These are phyloP conservation scores for Drosophila koepferae DNA, from an alignment of 2,888 invertebrate genomes.

Conservation along the genomic window DNA sequence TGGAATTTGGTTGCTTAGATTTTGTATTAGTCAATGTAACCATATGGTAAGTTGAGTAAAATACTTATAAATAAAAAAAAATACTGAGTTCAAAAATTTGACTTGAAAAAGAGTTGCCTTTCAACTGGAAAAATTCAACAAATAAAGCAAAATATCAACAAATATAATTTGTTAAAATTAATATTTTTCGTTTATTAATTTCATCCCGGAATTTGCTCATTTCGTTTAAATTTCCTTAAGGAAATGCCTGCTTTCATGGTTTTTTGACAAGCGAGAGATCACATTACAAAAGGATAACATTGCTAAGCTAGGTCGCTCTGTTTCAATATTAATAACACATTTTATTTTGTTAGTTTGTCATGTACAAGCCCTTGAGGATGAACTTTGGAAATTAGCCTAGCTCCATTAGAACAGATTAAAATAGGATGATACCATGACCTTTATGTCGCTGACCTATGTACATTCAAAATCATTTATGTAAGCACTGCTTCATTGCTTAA, in stretches of 20 bases:
- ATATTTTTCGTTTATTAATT: too few relatives aligned
- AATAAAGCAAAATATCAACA: too few relatives aligned
- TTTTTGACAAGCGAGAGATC: background rate
- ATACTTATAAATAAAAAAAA: background rate
- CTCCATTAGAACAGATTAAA: background rate
- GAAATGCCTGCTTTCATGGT: background rate
- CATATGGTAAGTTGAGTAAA: background rate
- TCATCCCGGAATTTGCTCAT: too few relatives aligned
- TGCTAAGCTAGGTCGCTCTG: too few relatives aligned
- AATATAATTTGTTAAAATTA: too few relatives aligned
- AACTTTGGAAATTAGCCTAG: too few relatives aligned
- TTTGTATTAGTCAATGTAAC: slow-evolving; percentile 23
- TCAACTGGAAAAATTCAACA: too few relatives aligned
- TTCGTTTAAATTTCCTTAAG: background rate
- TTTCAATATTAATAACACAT: background rate
- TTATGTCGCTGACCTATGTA: background rate
- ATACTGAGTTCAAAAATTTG: background rate
- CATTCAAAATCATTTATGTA: background rate
- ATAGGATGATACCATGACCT: background rate
- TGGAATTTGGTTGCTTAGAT: background rate
- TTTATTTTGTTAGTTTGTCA: background rate
- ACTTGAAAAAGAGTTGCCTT: background rate
- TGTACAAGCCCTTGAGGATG: background rate
- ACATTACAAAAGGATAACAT: background rate
- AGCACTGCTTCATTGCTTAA: background rate